Evolutionary conservation across 2,888 invertebrate genomes (phyloP).

Genomic region (Drosophila siamana): DNA sequence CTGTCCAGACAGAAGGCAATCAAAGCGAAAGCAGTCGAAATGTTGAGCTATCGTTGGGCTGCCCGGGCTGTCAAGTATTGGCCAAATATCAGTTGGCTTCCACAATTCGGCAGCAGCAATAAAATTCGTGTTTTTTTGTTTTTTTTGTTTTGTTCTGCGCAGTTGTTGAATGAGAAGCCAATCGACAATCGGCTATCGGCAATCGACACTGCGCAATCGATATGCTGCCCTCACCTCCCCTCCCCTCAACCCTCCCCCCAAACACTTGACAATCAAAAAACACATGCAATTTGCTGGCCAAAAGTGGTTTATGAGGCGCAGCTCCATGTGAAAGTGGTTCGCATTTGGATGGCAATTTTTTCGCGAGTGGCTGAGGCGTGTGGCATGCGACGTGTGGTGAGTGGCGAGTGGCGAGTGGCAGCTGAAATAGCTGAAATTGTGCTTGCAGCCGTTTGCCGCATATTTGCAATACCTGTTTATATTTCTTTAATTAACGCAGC

Average conservation of each 20-base stretch:
- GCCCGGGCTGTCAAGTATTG: constrained; percentile 44
- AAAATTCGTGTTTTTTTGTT: not conserved
- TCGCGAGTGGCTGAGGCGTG: not conserved
- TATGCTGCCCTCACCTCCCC: constrained; percentile 7
- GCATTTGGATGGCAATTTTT: not conserved
- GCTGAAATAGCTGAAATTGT: constrained; percentile 21
- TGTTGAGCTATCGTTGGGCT: constrained; percentile 26
- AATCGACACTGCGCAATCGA: constrained; percentile 28
- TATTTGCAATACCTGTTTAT: constrained; percentile 28
- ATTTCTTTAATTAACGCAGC: constrained; percentile 23
- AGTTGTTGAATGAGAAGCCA: constrained; percentile 3
- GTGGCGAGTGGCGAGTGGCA: constrained; percentile 7
- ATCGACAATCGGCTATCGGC: constrained; percentile 39
- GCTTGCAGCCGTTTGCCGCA: constrained; percentile 24
- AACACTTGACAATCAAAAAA: constrained; percentile 22
- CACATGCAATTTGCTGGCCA: constrained; percentile 42
- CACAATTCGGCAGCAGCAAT: constrained; percentile 19
- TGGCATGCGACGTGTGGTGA: not conserved
- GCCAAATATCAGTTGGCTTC: constrained; percentile 40
- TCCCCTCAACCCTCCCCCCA: too few species aligned
- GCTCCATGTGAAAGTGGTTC: constrained; percentile 24
- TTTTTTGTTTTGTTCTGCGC: constrained; percentile 5
- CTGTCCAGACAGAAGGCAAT: constrained; percentile 32
- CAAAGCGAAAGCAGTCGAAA: constrained; percentile 28
- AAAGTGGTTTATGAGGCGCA: constrained; percentile 41